Base-by-base conservation (phyloP, 2,113 vertebrate genomes). In the Mastomys coucha region DNA sequence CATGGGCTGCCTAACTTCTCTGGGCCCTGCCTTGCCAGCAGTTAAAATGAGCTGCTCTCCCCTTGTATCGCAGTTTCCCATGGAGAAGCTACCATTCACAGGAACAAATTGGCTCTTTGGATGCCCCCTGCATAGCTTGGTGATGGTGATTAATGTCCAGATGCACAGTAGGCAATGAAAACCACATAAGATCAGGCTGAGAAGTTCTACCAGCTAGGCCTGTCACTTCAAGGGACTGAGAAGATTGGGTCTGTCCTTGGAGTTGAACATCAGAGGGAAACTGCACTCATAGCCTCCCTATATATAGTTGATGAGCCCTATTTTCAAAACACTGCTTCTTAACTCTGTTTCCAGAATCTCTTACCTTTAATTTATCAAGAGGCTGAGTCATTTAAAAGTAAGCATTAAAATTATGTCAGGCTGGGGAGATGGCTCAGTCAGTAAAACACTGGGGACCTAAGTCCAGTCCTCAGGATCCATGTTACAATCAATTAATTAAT, bases 251-350 rank as follows among this genome's bases (percentile, higher is more conserved):
- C 72, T 45, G 14, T 20, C 75, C 78, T 84, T 65, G 8, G 69
- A 85, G 65, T 20, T 49, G 39, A 89, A 42, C 14, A 42, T 7
- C 20, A 22, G 12, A 58, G 39, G 45, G 65, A 84, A 67, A 51
- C 8, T 0, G 0, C 5, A 72, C 13, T 33, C 78, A 45, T 26
- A 14, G 16, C 16, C 20, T 90, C n/a, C n/a, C n/a, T n/a, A n/a
- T n/a, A n/a, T n/a, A n/a, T n/a, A n/a, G n/a, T n/a, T n/a, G 28
- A 24, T 69, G 16, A 88, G 9, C 31, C n/a, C 19, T 2, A 1
- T 60, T 91, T 88, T 60, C 67, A 72, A 93, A 93, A 94, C 7
- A 60, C 63, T 49, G 24, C 77, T 58, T 39, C 75, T 84, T 65
- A 80, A 72, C n/a, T 93, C 1, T 4, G 2, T 81, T 69, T 76